These are phyloP conservation scores for Muscina levida DNA, from an alignment of 2,888 invertebrate genomes.

Conservation along the genomic window DNA sequence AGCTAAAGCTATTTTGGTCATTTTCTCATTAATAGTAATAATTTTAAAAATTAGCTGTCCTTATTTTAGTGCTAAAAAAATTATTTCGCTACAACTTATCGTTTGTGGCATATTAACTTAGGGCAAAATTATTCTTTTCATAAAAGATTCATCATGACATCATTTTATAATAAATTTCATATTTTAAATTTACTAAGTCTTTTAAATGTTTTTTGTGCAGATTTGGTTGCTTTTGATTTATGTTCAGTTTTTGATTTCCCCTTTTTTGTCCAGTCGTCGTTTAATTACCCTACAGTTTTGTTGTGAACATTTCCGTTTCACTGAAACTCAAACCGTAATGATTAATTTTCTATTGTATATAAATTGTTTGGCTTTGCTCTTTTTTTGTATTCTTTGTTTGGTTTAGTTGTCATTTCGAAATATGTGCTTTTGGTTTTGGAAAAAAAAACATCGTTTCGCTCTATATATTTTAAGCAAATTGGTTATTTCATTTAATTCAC, in stretches of 20 bases:
- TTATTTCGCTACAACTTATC: too few species aligned
- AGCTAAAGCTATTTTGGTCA: too few species aligned
- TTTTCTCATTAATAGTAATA: too few species aligned
- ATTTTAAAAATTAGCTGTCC: too few species aligned
- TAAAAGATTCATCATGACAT: neutral
- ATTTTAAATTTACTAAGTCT: neutral
- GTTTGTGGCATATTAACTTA: too few species aligned
- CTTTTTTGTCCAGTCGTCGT: constrained; percentile 3
- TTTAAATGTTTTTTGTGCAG: neutral
- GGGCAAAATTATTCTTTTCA: neutral
- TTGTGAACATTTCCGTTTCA: constrained; percentile 21
- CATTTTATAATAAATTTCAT: neutral
- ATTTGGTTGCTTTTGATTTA: neutral
- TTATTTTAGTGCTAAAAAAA: too few species aligned
- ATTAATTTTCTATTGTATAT: neutral
- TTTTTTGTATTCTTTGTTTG: constrained; percentile 11
- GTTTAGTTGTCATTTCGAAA: neutral
- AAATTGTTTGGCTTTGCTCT: neutral
- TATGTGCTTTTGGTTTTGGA: too few species aligned
- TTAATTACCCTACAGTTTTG: constrained; percentile 9
- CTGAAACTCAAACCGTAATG: neutral
- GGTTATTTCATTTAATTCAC: constrained; percentile 37
- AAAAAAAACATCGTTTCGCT: constrained; percentile 15
- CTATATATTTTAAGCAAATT: constrained; percentile 26
- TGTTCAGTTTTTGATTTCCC: neutral